Base-by-base conservation (phyloP, 1,140 invertebrate genomes). In the Maniola jurtina region DNA sequence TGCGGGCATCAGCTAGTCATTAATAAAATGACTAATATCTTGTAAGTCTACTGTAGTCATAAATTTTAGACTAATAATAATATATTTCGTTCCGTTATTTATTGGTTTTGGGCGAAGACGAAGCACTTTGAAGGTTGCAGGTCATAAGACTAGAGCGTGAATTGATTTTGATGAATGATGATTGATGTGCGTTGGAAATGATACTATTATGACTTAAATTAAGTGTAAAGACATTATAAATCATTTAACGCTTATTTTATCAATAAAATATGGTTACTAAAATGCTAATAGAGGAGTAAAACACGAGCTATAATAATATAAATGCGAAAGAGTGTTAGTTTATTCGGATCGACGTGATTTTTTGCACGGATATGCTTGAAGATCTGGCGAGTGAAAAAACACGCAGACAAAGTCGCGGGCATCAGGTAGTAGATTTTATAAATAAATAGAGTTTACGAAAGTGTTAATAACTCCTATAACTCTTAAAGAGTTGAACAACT, bases 401-500 rank as follows among this genome's bases (percentile, higher is more conserved):
- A 25, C 4, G 25, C 25, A 4, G 25, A 25, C 25, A 25, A 25
- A 25, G 25, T 25, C 25, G 25, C 25, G 25, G 25, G 25, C 25
- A 25, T 25, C 25, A 4, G 25, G 1, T 25, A 1, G 1, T 45
- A 8, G 13, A 11, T 45, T 45, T 13, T 45, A 5, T 38, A 38
- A 38, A 2, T 6, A 45, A 45, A n/a, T 45, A 11, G 13, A 45
- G 13, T 45, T 45, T 6, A 45, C 42, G 42, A 45, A 45, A 45
- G 42, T 45, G 9, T 45, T 45, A 45, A 40, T 40, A 40, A 40
- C 10, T 40, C 38, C 10, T 40, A 11, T 5, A 25, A 25, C 25
- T 25, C 25, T 5, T 36, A 42, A 0, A 60, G 8, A 45, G 8
- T 34, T 50, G 54, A 9, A 45, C 55, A 66, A 71, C 68, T 71